Evolutionary conservation across 2,113 vertebrate genomes (phyloP), one percentile per base, ranked within the genome.

Genomic region (Anhinga rufa): DNA sequence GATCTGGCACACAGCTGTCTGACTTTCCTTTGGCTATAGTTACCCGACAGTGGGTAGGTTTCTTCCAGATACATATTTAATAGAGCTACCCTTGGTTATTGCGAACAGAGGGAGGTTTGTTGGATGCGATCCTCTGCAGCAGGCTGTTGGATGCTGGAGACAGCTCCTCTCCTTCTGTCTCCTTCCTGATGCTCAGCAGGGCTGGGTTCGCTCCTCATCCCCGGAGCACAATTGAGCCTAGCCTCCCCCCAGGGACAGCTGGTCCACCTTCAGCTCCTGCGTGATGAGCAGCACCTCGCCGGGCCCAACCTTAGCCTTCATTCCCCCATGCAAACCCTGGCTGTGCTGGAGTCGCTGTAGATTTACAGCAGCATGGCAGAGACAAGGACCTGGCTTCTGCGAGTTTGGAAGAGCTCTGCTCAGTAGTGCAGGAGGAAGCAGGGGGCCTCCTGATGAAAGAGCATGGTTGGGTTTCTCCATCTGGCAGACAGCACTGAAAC

Each of bases 181-280:
- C 75, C 26, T 64, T 69, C 7, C 60, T 32, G 40, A 60, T 36
- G 54, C 49, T 62, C 68, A 64, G 32, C 32, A 54, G 58, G 15
- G 20, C 34, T 0, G 4, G 26, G 34, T 31, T 95, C 3, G 2
- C 12, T 76, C 49, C 48, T 54, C 19, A 28, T 34, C 13, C 16
- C 21, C 17, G 29, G 36, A 49, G 31, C 16, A 10, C 34, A 55
- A 13, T 3, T 12, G 36, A 62, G 28, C 0, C 0, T 1, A 25
- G 36, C 17, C n/a, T 64, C 8, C 32, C 46, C 2, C 1, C 1
- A 7, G 78, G 78, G 42, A 62, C 36, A 55, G 28, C 36, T 48
- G 25, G 21, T 44, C 44, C 44, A 46, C 69, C 38, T 74, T 58
- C 48, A 40, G 52, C 28, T 46, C 62, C 61, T 48, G 10, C 0